These are phyloP conservation scores for Heliconius ethilla DNA, from an alignment of 2,888 invertebrate species.

Conservation along the genomic window DNA sequence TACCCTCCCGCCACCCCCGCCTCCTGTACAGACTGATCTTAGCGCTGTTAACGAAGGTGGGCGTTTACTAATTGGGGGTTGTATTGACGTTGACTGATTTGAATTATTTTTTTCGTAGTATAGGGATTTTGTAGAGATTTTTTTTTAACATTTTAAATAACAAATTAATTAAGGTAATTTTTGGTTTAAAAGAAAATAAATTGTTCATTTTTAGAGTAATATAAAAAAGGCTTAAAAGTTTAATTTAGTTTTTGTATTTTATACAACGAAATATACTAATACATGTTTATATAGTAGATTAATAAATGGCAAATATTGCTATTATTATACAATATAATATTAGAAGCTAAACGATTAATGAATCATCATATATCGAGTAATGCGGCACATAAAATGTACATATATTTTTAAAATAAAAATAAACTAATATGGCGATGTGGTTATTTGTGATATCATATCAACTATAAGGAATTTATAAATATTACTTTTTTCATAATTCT, in stretches of 20 bases:
- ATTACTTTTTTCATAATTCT: too few relatives aligned
- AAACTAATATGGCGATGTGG: background rate
- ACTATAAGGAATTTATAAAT: too few relatives aligned
- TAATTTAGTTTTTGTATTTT: background rate
- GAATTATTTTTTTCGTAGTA: slow-evolving; percentile 39
- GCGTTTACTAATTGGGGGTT: slow-evolving; percentile 37
- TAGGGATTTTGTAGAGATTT: background rate
- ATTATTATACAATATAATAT: background rate
- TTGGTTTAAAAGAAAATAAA: background rate
- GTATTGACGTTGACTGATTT: slow-evolving; percentile 65
- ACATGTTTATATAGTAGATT: background rate
- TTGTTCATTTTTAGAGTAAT: background rate
- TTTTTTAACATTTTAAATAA: background rate
- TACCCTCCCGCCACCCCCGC: slow-evolving; percentile 60
- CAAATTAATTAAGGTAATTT: background rate
- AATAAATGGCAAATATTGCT: background rate
- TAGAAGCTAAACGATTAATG: background rate
- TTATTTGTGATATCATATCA: background rate
- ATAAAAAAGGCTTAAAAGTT: background rate
- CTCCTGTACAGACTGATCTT: slow-evolving; percentile 63
- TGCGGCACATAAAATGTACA: background rate
- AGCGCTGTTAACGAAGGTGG: slow-evolving; percentile 81
- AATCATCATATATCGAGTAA: background rate
- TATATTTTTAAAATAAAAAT: background rate
- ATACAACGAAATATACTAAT: too few relatives aligned